Percentiles rank a stretch among this genome's conserved stretches.
Conservation (phyloP, 2,888 invertebrate genomes). For the Autographa pulchrina region DNA sequence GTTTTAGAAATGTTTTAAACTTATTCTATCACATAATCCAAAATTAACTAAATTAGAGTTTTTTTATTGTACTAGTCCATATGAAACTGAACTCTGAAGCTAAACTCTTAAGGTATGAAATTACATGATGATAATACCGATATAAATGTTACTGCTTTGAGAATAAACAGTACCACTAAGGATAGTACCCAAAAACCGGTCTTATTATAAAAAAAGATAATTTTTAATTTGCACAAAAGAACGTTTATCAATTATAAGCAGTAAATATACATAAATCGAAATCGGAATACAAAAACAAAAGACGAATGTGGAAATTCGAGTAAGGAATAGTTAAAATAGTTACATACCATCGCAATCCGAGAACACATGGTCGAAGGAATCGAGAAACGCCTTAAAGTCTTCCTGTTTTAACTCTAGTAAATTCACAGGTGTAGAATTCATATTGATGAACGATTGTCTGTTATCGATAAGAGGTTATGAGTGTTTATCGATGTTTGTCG, state of each 20-base stretch:
- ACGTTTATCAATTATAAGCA: not conserved
- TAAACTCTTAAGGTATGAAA: no score
- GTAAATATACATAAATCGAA: not conserved
- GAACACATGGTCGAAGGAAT: constrained; percentile 92
- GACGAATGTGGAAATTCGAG: no score
- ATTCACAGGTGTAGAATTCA: constrained; percentile 71
- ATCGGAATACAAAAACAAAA: constrained; percentile 10
- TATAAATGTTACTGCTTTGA: no score
- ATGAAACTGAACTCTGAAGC: no score
- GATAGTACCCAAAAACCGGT: no score
- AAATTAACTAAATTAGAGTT: no score
- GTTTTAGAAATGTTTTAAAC: no score
- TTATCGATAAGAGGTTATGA: constrained; percentile 39
- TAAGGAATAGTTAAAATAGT: not conserved
- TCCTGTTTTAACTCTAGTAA: constrained; percentile 79
- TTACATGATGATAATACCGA: no score
- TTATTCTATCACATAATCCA: no score
- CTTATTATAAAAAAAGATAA: not conserved
- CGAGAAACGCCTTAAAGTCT: constrained; percentile 87
- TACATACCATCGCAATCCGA: constrained; percentile 94
- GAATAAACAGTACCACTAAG: no score
- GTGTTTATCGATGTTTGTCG: constrained; percentile 28
- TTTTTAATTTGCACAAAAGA: not conserved
- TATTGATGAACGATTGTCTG: constrained; percentile 56
- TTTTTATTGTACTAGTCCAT: no score